Conservation (phyloP, 2,888 invertebrate genomes). For the Heliconius cydno region DNA sequence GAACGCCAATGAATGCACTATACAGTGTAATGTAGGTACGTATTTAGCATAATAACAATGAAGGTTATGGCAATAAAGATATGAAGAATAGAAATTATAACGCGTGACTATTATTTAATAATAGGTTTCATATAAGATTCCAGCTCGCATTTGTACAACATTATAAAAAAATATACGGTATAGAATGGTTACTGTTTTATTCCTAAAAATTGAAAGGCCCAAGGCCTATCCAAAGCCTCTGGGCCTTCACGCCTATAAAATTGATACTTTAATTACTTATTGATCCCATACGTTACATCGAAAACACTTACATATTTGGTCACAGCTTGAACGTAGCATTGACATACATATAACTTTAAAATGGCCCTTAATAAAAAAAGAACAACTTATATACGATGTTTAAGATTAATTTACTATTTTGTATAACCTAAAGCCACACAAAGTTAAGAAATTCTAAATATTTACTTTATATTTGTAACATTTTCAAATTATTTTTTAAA, state of each 20-base stretch:
- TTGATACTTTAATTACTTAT: constrained; percentile 27
- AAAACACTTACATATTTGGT: background rate
- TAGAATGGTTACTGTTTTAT: constrained; percentile 9
- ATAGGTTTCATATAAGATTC: background rate
- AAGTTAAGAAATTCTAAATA: too few species aligned
- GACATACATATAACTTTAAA: constrained; percentile 8
- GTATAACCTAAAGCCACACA: too few species aligned
- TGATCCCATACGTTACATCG: constrained; percentile 23
- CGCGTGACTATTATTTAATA: background rate
- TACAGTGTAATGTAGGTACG: background rate
- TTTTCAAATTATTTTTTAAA: background rate
- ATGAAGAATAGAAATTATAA: background rate
- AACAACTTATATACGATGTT: background rate
- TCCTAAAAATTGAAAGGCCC: constrained; percentile 22
- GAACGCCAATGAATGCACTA: constrained; percentile 37
- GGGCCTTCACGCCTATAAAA: constrained; percentile 27
- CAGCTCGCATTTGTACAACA: too few species aligned
- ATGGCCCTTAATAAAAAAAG: background rate
- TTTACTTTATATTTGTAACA: too few species aligned
- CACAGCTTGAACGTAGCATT: constrained; percentile 8
- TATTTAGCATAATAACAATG: constrained; percentile 11
- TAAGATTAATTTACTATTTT: too few species aligned
- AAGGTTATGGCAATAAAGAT: background rate
- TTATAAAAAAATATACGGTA: too few species aligned
- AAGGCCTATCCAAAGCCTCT: constrained; percentile 7